Evolutionary conservation across 2,888 invertebrate genomes (phyloP).

Genomic region (Nephrotoma flavescens): DNA sequence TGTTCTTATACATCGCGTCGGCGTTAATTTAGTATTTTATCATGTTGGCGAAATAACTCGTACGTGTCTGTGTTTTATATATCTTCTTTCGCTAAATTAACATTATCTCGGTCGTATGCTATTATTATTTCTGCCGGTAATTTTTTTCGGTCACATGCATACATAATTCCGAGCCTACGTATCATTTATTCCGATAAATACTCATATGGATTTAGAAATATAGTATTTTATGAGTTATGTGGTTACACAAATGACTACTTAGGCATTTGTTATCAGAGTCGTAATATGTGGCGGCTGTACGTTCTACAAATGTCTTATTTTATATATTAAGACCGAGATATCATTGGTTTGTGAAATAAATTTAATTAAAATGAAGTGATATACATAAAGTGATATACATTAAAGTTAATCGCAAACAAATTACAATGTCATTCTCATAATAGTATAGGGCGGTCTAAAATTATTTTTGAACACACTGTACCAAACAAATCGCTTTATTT

Average conservation of each 20-base stretch:
- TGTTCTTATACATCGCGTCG: background rate
- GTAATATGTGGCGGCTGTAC: background rate
- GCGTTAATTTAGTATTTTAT: background rate
- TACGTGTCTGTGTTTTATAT: background rate
- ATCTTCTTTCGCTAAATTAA: background rate
- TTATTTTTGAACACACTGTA: too few species aligned
- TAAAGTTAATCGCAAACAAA: background rate
- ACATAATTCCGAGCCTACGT: background rate
- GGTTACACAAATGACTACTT: background rate
- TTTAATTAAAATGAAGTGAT: background rate
- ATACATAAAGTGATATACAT: background rate
- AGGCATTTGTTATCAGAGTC: background rate
- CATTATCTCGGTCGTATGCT: background rate
- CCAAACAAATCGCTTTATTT: too few species aligned
- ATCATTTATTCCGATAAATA: background rate
- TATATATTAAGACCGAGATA: background rate
- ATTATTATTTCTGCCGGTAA: background rate
- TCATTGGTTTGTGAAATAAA: background rate
- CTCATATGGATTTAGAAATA: background rate
- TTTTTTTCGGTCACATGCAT: background rate
- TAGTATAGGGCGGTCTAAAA: background rate
- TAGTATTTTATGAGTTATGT: background rate
- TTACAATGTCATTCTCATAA: background rate
- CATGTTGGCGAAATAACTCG: background rate
- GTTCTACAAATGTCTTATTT: background rate